Evolutionary conservation across 2,888 invertebrate genomes (phyloP).

Genomic region (Drosophila acutilabella): DNA sequence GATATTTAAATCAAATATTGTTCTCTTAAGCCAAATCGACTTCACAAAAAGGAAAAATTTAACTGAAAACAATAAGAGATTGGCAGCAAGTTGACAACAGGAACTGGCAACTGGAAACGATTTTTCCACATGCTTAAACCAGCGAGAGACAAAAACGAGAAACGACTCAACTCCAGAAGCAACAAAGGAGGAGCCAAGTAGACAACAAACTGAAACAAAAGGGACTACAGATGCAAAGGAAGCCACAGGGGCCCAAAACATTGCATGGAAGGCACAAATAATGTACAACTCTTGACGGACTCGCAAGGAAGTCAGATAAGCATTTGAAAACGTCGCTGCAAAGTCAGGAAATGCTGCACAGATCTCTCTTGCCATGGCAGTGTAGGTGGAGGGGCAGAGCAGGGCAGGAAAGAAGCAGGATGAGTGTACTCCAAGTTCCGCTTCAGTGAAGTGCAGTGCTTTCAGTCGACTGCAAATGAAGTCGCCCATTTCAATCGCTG

Average conservation of each 20-base stretch:
- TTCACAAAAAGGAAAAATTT: neutral
- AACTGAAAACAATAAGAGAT: neutral
- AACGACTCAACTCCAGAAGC: constrained; percentile 31
- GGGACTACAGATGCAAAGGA: constrained; percentile 6
- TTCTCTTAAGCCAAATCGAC: neutral
- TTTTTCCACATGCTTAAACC: constrained; percentile 76
- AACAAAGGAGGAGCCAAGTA: constrained; percentile 22
- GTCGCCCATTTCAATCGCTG: constrained; percentile 24
- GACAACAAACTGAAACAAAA: constrained; percentile 47
- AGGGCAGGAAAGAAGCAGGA: too few relatives aligned
- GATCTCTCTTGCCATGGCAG: constrained; percentile 33
- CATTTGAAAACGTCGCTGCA: constrained; percentile 67
- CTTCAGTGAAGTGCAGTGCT: constrained; percentile 49
- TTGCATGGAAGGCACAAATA: neutral
- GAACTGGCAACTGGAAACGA: constrained; percentile 75
- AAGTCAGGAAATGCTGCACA: constrained; percentile 38
- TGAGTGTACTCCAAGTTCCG: constrained; percentile 30
- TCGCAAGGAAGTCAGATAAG: constrained; percentile 72
- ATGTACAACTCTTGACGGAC: constrained; percentile 20
- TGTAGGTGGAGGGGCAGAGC: neutral
- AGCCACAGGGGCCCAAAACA: neutral
- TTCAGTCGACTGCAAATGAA: constrained; percentile 66
- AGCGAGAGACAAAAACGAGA: constrained; percentile 18
- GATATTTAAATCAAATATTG: too few relatives aligned
- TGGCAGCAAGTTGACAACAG: constrained; percentile 38